These are phyloP conservation scores for Lamprologus lemairii DNA, from an alignment of 2,113 vertebrate genomes.

Conservation along the genomic window DNA sequence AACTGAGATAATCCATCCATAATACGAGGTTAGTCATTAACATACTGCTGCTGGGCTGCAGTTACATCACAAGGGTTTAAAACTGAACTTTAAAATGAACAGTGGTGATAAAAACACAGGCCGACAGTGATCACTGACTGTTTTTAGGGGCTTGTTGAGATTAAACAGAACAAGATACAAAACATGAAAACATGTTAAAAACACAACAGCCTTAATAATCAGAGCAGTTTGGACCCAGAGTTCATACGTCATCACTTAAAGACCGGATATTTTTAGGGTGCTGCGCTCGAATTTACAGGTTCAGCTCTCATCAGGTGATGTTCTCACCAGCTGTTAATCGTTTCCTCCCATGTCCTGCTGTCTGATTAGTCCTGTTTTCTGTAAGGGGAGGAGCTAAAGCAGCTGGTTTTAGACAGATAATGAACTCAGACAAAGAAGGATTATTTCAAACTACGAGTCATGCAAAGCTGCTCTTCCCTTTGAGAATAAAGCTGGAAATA, in stretches of 20 bases:
- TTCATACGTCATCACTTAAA: neutral
- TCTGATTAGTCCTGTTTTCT: neutral
- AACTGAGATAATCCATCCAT: no score
- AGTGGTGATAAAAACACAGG: neutral
- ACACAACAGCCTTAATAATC: neutral
- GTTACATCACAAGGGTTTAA: fast-evolving
- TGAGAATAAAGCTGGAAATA: neutral
- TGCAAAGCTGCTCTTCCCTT: neutral
- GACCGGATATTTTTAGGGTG: neutral
- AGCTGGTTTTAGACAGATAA: neutral
- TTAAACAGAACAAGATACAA: neutral
- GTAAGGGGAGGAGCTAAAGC: neutral
- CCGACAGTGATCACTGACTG: neutral
- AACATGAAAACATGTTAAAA: neutral
- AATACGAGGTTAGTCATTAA: fast-evolving
- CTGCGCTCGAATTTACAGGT: neutral
- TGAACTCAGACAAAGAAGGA: neutral
- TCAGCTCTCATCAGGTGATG: neutral
- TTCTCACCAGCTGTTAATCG: neutral
- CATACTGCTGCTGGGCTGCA: no score
- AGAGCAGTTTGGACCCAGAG: neutral
- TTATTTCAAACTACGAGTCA: neutral
- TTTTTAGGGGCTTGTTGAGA: fast-evolving
- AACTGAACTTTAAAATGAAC: neutral
- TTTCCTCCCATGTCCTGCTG: neutral